Base-by-base conservation (phyloP, 2,113 vertebrate species). In the Phrynosoma blainvillii region DNA sequence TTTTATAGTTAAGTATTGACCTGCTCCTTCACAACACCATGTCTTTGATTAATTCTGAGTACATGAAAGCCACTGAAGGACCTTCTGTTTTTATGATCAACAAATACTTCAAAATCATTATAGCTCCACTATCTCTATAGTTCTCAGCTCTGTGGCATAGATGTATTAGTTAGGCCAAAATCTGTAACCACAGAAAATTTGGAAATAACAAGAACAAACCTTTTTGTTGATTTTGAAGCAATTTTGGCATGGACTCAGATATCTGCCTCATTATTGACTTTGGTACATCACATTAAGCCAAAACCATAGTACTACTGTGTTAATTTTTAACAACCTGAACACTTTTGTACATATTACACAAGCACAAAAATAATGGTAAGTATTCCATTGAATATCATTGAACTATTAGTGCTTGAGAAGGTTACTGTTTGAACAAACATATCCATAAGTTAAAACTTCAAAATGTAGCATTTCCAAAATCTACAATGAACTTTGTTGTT, bases 21-120 rank as follows among this genome's bases (percentile, higher is more conserved):
- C 71, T 73, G 80, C 80, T 89, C n/a, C 80, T 79, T 83, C 74
- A 65, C 80, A 83, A 83, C 6, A 27, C 47, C 71, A 88, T 30
- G 65, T 81, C 88, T 89, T 89, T 85, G 84, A 89, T 89, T 89
- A 89, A 85, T 81, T 85, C 84, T 66, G 71, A 89, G 83, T 85
- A 81, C 83, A 75, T 85, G 77, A 89, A 85, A 89, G 70, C 70
- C 59, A 81, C 56, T 89, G 77, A 81, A 85, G 70, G 78, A 36
- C 56, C 40, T 81, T 75, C 68, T 87, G 30, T 80, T 85, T 76
- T 89, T 89, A 89, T 66, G 83, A 85, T 85, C 70, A 89, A 81
- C 70, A 85, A 89, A 76, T 76, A 56, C 84, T 89, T 85, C 71
- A 85, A 89, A 85, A 89, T 82, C 71, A 76, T 81, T 89, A 85